Conservation (phyloP, 2,888 invertebrate genomes). For the Tridacna gigas region DNA sequence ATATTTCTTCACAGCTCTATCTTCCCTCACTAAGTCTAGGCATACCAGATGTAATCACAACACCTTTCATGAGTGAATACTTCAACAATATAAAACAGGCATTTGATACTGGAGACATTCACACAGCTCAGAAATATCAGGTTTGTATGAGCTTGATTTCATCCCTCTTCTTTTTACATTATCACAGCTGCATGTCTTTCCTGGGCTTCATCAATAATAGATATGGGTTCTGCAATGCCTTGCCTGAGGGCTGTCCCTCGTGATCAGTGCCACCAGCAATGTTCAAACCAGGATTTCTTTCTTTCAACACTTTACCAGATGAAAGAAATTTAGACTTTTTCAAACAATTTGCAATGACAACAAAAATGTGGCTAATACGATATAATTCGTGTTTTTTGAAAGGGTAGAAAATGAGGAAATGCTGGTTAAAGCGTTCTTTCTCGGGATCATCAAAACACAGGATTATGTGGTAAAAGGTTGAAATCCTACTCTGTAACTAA, state of each 20-base stretch:
- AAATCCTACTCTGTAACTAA: neutral
- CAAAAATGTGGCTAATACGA: too few species aligned
- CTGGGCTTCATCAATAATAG: too few species aligned
- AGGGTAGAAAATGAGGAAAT: neutral
- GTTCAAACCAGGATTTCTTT: neutral
- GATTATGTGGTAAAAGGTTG: neutral
- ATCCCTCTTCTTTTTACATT: too few species aligned
- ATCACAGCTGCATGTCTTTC: too few species aligned
- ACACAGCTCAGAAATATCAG: slow-evolving; percentile 70
- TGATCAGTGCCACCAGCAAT: too few species aligned
- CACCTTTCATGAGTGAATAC: slow-evolving; percentile 69
- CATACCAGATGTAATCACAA: slow-evolving; percentile 71
- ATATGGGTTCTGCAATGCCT: too few species aligned
- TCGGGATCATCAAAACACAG: neutral
- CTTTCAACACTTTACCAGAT: neutral
- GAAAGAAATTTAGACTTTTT: neutral
- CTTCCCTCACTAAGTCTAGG: slow-evolving; percentile 75
- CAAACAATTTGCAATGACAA: neutral
- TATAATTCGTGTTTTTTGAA: too few species aligned
- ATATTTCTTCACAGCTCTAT: slow-evolving; percentile 68
- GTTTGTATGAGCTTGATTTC: too few species aligned
- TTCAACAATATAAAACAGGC: slow-evolving; percentile 72
- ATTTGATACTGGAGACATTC: slow-evolving; percentile 73
- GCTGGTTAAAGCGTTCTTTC: neutral
- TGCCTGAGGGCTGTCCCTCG: too few species aligned